Percentiles rank a stretch among this genome's conserved stretches.
These are phyloP conservation scores for Agrilus planipennis DNA, from an alignment of 1,140 invertebrate genomes.

Conservation along the genomic window DNA sequence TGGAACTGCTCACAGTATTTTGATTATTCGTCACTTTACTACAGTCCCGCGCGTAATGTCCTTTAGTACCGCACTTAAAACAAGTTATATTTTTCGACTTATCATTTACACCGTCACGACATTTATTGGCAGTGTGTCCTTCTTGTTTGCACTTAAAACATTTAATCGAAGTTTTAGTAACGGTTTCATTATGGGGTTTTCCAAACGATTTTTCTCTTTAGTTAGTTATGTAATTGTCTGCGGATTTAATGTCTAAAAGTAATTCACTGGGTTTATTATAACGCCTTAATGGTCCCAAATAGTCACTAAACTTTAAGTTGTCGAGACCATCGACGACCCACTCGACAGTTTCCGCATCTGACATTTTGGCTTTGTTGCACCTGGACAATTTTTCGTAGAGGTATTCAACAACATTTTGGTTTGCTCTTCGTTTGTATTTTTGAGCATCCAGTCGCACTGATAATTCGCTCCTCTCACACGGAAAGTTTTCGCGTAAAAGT, in stretches of 20 bases:
- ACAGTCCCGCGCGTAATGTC: neutral
- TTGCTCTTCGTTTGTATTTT: constrained; percentile 2
- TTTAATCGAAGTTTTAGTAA: too few species aligned
- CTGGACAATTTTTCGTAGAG: constrained; percentile 1
- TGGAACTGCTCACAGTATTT: neutral
- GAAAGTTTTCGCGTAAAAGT: neutral
- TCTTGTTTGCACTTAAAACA: too few species aligned
- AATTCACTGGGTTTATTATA: neutral
- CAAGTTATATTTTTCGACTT: neutral
- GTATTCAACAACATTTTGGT: constrained; percentile 3
- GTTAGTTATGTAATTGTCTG: too few species aligned
- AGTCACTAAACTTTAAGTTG: neutral
- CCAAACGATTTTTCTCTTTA: too few species aligned
- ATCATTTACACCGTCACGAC: too few species aligned
- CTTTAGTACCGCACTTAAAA: neutral
- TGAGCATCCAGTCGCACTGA: neutral
- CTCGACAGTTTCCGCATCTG: neutral
- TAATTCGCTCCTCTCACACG: neutral
- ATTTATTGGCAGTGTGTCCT: too few species aligned
- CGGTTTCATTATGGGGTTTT: too few species aligned
- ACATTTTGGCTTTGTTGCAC: constrained; percentile 1
- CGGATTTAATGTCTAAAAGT: neutral
- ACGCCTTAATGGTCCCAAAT: neutral
- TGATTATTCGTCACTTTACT: too few species aligned
- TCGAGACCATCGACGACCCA: constrained; percentile 3